Conservation (phyloP, 2,797 vertebrate genomes). For the Spinibarbus caldwelli region DNA sequence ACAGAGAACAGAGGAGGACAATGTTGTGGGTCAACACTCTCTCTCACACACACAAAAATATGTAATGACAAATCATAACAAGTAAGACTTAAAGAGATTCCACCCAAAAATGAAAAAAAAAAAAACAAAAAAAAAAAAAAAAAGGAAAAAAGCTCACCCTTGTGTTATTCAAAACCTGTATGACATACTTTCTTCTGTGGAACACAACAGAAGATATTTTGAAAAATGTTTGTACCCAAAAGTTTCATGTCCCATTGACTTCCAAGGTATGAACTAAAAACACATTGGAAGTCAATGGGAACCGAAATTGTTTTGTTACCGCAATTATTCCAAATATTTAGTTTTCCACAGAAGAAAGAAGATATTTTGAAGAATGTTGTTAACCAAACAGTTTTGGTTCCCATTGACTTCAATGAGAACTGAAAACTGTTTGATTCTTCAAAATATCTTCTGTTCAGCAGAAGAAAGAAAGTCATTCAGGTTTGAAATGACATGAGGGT, state of each 20-base stretch:
- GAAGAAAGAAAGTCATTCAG: not conserved
- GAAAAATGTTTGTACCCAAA: too few relatives aligned
- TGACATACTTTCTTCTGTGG: not conserved
- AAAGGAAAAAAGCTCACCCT: too few relatives aligned
- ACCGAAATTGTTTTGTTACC: not conserved
- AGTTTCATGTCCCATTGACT: not conserved
- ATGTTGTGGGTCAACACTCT: slow-evolving; percentile 19
- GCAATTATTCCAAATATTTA: not conserved
- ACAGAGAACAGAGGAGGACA: slow-evolving; percentile 64
- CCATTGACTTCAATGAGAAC: not conserved
- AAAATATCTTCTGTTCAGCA: not conserved
- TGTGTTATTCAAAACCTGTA: not conserved
- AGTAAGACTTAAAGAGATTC: not conserved
- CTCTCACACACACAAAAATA: not conserved
- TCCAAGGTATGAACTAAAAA: not conserved
- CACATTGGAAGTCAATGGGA: not conserved
- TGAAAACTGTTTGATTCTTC: not conserved
- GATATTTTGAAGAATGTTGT: not conserved
- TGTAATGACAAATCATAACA: not conserved
- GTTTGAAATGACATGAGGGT: not conserved
- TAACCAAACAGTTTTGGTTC: too few relatives aligned
- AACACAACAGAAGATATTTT: too few relatives aligned
- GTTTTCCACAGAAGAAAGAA: not conserved
- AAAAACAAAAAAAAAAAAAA: too few relatives aligned
- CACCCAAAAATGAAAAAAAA: not conserved